phyloP scores from a whole-genome alignment of 2,888 invertebrate genomes.

The Phengaris arion region DNA sequence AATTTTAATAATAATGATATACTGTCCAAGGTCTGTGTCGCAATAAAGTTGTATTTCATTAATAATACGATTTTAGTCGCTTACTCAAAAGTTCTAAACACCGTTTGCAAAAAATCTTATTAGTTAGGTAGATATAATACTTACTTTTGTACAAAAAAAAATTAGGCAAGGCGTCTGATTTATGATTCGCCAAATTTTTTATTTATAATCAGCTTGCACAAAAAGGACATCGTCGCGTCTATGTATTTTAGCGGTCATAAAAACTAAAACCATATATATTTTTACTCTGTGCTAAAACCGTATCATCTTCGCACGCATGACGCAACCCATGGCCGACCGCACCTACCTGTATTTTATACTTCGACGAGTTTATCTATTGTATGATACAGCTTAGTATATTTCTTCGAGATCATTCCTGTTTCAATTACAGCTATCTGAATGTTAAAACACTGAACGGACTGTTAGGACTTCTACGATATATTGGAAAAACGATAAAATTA shows the following conservation, averaged over 20 bases:
- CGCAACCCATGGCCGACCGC: not conserved
- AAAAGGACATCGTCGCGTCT: not conserved
- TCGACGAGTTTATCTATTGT: not conserved
- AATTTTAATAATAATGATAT: not conserved
- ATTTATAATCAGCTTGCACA: not conserved
- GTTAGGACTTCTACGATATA: slow-evolving; percentile 12
- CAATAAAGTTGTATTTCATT: not conserved
- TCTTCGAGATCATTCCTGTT: not conserved
- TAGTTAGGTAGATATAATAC: not conserved
- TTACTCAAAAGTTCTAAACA: not conserved
- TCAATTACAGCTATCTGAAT: slow-evolving; percentile 18
- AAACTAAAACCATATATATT: not conserved
- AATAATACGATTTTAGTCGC: not conserved
- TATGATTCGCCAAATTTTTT: not conserved
- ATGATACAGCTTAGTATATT: not conserved
- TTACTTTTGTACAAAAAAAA: not conserved
- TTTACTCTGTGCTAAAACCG: too few species aligned
- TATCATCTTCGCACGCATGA: not conserved
- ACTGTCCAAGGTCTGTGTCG: slow-evolving; percentile 6
- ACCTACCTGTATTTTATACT: slow-evolving; percentile 1
- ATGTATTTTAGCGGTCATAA: not conserved
- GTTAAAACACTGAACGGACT: slow-evolving; percentile 6
- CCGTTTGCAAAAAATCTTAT: not conserved
- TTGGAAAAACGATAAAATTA: slow-evolving; percentile 32
- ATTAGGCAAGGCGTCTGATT: not conserved